phyloP scores from a whole-genome alignment of 2,888 invertebrate species.

The Leucophenga montana region DNA sequence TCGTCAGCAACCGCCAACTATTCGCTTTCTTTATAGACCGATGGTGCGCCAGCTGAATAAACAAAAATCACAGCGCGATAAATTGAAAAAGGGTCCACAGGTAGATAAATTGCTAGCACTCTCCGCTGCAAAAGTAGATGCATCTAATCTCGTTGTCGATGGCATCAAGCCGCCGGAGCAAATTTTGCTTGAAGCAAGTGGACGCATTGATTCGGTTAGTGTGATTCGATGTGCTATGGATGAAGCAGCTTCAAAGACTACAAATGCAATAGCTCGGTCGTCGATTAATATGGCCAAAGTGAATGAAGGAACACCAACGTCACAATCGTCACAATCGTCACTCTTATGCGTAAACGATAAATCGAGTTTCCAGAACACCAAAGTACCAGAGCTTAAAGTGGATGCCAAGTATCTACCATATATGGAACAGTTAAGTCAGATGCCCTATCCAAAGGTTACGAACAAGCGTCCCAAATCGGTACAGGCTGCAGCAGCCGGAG shows the following conservation, averaged over 20 bases:
- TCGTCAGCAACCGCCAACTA: conserved; percentile 45
- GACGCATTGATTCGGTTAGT: not conserved
- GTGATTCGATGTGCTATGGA: not conserved
- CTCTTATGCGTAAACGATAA: no score
- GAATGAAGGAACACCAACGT: no score
- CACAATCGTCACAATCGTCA: no score
- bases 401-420: conserved; percentile 45
- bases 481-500: not conserved
- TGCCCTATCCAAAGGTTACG: conserved; percentile 34
- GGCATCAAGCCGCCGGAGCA: conserved; percentile 9
- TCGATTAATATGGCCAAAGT: no score
- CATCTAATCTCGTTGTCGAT: not conserved
- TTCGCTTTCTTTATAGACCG: conserved; percentile 55
- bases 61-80: not conserved
- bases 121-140: conserved; percentile 17
- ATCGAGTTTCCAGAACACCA: not conserved
- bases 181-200: conserved; percentile 11
- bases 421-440: conserved; percentile 39
- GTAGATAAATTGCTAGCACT: no score
- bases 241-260: not conserved
- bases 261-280: not conserved
- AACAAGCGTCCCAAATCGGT: not conserved
- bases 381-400: conserved; percentile 45
- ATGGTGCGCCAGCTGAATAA: conserved; percentile 50
- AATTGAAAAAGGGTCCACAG: conserved; percentile 1